These are phyloP conservation scores for Drosophila gaucha DNA, from an alignment of 2,888 invertebrate genomes.

Conservation along the genomic window DNA sequence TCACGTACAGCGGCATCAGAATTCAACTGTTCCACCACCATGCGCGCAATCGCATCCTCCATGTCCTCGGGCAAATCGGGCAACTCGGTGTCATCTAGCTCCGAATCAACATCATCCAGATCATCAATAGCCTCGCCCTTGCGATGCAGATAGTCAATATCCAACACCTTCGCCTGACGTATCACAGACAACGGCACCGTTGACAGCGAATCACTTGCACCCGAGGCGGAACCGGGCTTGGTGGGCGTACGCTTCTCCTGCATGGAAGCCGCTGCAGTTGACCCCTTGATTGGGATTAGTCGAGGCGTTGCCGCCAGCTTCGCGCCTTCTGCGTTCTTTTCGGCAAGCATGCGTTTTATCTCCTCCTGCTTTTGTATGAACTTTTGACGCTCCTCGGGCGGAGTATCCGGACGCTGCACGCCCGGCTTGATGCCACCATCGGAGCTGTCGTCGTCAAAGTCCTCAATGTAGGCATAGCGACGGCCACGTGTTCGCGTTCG, in stretches of 20 bases:
- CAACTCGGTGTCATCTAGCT: slow-evolving; percentile 83
- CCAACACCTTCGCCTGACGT: slow-evolving; percentile 84
- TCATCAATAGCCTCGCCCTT: slow-evolving; percentile 83
- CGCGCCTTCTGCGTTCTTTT: slow-evolving; percentile 84
- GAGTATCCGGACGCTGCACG: slow-evolving; percentile 84
- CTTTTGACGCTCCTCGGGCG: slow-evolving; percentile 84
- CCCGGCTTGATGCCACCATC: slow-evolving; percentile 85
- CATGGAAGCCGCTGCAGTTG: neutral
- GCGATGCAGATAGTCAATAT: slow-evolving; percentile 84
- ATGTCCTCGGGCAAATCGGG: slow-evolving; percentile 85
- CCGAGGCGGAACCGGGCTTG: slow-evolving; percentile 50
- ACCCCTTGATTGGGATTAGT: slow-evolving; percentile 80
- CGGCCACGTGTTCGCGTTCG: slow-evolving; percentile 84
- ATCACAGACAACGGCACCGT: slow-evolving; percentile 84
- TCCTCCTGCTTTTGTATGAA: slow-evolving; percentile 84
- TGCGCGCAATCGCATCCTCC: slow-evolving; percentile 85
- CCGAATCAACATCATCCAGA: slow-evolving; percentile 80
- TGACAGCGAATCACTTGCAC: slow-evolving; percentile 80
- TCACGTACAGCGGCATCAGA: slow-evolving; percentile 86
- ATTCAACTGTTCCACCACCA: slow-evolving; percentile 88
- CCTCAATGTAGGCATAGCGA: slow-evolving; percentile 84
- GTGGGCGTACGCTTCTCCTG: slow-evolving; percentile 76
- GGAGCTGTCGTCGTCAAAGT: slow-evolving; percentile 84
- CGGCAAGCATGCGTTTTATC: slow-evolving; percentile 84
- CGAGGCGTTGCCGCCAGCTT: slow-evolving; percentile 82